These are phyloP conservation scores for Mythimna lalbum DNA, from an alignment of 2,888 invertebrate species.

Conservation along the genomic window DNA sequence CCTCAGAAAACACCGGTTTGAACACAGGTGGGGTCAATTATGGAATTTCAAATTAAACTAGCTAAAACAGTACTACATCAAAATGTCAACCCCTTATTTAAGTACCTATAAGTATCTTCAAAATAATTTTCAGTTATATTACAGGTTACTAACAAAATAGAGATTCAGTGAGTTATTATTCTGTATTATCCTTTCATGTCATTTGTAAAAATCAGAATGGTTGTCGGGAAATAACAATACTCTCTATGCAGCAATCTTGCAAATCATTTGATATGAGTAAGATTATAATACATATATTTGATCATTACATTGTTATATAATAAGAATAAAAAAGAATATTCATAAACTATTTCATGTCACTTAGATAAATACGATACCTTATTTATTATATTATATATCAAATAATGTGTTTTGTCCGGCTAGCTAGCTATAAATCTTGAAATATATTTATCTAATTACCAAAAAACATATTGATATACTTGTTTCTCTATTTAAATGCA, in stretches of 20 bases:
- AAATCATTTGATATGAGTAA: slow-evolving; percentile 36
- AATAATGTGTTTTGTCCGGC: slow-evolving; percentile 29
- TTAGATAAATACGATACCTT: slow-evolving; percentile 18
- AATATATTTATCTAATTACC: slow-evolving; percentile 17
- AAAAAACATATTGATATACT: slow-evolving; percentile 34
- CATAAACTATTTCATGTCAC: slow-evolving; percentile 32
- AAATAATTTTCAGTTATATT: slow-evolving; percentile 39
- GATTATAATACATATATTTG: slow-evolving; percentile 39
- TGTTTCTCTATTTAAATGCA: slow-evolving; percentile 18
- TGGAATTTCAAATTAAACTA: slow-evolving; percentile 88
- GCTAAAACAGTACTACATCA: slow-evolving; percentile 55
- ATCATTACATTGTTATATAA: slow-evolving; percentile 56
- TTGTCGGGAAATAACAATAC: slow-evolving; percentile 31
- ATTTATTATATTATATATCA: slow-evolving; percentile 20
- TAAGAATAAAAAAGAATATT: slow-evolving; percentile 47
- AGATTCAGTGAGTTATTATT: slow-evolving; percentile 35
- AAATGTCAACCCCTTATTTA: slow-evolving; percentile 65
- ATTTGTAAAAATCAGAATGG: slow-evolving; percentile 18
- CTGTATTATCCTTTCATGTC: slow-evolving; percentile 19
- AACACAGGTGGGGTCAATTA: slow-evolving; percentile 91
- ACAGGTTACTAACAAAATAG: slow-evolving; percentile 35
- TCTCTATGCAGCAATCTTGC: slow-evolving; percentile 31
- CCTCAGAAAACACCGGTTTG: slow-evolving; percentile 93
- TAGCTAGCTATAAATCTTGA: slow-evolving; percentile 24
- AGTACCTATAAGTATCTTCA: slow-evolving; percentile 54